phyloP scores from a whole-genome alignment of 2,888 invertebrate species.

The Ormyrus rosae region DNA sequence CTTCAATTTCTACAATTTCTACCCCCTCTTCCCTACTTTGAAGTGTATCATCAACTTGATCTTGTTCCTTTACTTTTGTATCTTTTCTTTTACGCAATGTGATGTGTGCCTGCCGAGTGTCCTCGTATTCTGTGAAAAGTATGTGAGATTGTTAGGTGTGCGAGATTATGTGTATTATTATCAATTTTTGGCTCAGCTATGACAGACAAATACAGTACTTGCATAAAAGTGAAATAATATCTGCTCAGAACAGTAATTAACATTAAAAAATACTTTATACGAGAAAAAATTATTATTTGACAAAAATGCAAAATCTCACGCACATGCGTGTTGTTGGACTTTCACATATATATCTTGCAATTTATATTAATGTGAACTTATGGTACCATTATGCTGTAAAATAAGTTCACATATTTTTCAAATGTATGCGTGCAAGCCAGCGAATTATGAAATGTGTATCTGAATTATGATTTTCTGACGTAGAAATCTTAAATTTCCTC shows the following conservation, averaged over 20 bases:
- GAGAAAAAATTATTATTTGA: not conserved
- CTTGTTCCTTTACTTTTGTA: constrained; percentile 69
- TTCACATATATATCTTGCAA: too few relatives aligned
- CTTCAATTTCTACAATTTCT: constrained; percentile 67
- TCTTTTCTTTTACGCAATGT: constrained; percentile 74
- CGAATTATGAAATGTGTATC: too few relatives aligned
- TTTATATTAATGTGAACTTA: too few relatives aligned
- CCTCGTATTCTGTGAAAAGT: constrained; percentile 76
- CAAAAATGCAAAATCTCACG: not conserved
- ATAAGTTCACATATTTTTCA: too few relatives aligned
- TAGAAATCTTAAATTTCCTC: too few relatives aligned
- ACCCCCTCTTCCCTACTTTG: constrained; percentile 72
- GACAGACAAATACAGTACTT: too few relatives aligned
- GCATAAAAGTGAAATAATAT: not conserved
- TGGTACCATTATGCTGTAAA: too few relatives aligned
- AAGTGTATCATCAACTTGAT: constrained; percentile 68
- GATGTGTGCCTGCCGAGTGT: constrained; percentile 75
- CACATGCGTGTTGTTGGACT: too few relatives aligned
- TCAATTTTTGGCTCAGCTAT: constrained; percentile 13
- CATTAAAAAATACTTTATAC: not conserved
- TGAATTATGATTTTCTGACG: too few relatives aligned
- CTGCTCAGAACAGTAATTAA: constrained; percentile 32
- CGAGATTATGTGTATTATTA: constrained; percentile 57
- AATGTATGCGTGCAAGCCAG: too few relatives aligned
- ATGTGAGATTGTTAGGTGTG: constrained; percentile 73